These are phyloP conservation scores for Numida meleagris DNA, from an alignment of 2,113 vertebrate species.

Conservation along the genomic window DNA sequence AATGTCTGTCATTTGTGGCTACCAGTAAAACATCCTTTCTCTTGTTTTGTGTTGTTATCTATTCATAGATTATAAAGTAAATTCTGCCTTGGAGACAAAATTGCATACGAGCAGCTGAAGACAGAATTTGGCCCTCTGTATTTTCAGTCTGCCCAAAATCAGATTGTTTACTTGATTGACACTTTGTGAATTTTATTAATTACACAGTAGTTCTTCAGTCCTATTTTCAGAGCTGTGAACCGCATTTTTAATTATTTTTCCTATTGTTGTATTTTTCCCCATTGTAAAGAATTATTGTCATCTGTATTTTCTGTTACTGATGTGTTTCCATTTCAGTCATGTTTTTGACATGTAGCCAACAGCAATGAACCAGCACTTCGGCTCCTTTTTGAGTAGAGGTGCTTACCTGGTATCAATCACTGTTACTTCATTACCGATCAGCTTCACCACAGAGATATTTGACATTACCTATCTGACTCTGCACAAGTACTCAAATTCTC, in stretches of 20 bases:
- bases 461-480: background rate
- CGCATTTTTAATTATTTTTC: background rate
- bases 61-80: constrained; percentile 1
- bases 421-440: constrained; percentile 19
- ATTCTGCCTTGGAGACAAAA: constrained; percentile 48
- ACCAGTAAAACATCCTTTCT: constrained; percentile 9
- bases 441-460: background rate
- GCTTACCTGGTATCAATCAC: constrained; percentile 36
- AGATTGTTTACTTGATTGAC: constrained; percentile 50
- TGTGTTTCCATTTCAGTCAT: background rate
- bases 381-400: constrained; percentile 42
- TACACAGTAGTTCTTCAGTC: constrained; percentile 10
- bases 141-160: constrained; percentile 19
- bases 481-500: background rate
- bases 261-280: background rate
- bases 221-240: constrained; percentile 7
- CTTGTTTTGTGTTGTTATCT: constrained; percentile 35
- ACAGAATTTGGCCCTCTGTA: constrained; percentile 17
- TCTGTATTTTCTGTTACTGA: background rate
- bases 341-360: constrained; percentile 22
- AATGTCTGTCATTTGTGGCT: background rate
- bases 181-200: constrained; percentile 54
- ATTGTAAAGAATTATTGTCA: background rate
- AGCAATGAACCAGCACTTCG: constrained; percentile 17
- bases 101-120: constrained; percentile 7